phyloP scores from a whole-genome alignment of 2,113 vertebrate species.

The Centropus unirufus region DNA sequence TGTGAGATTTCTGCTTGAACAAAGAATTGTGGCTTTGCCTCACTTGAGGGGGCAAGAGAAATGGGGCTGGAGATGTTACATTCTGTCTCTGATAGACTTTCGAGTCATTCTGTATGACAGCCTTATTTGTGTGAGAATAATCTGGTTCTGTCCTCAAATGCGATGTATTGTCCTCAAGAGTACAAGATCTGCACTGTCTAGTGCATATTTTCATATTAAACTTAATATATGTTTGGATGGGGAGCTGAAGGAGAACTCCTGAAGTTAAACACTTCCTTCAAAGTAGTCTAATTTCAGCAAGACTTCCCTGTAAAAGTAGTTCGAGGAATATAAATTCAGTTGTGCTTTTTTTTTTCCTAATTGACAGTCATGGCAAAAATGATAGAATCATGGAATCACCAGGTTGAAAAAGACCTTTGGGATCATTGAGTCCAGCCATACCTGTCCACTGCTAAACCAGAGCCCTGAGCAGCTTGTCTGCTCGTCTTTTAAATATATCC shows the following conservation, averaged over 20 bases:
- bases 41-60: not conserved
- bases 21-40: not conserved
- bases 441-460: too few species aligned
- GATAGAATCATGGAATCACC: too few species aligned
- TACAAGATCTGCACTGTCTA: not conserved
- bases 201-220: not conserved
- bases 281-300: not conserved
- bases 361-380: not conserved
- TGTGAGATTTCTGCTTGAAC: not conserved
- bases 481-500: too few species aligned
- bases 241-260: not conserved
- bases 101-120: not conserved
- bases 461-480: too few species aligned
- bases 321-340: not conserved
- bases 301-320: not conserved
- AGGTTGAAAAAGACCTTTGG: too few species aligned
- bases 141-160: not conserved
- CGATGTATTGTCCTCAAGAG: not conserved
- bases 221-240: constrained; percentile 24
- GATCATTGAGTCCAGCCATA: too few species aligned
- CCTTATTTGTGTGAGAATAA: constrained; percentile 14
- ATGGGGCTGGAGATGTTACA: not conserved
- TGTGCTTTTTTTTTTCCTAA: not conserved
- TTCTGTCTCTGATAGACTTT: not conserved
- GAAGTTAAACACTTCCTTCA: not conserved